Base-by-base conservation (phyloP, 30 jellyfish, hydroid and myxozoan genomes). In the Calvadosia cruxmelitensis region DNA sequence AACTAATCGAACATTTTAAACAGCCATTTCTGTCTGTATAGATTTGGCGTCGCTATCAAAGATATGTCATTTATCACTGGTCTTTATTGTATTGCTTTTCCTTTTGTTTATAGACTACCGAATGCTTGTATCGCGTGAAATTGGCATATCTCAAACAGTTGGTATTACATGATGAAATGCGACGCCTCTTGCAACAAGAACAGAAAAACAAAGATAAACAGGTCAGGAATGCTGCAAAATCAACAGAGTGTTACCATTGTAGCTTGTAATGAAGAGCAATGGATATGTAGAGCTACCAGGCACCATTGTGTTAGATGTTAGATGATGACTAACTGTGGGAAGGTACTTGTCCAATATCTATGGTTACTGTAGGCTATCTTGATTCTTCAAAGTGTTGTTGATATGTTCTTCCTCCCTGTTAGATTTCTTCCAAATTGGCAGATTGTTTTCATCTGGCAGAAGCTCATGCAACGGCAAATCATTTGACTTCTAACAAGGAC, bases 151-250 rank as follows among this genome's bases (percentile, higher is more conserved):
- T 71, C 49, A 84, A 79, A 67, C 33, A 71, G 20, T 31, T 29
- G 49, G 31, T 66, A 51, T 32, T 79, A 3, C 34, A 72, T 26
- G 71, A 61, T 50, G 84, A 79, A 66, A 68, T 79, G 20, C 66
- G 72, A 50, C 75, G 72, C 29, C 42, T 79, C 7, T 34, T 79
- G 27, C 34, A 66, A 29, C 74, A 79, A 50, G 30, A 64, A n/a
- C 32, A 52, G n/a, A n/a, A n/a, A n/a, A n/a, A n/a, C n/a, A n/a
- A n/a, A n/a, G n/a, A n/a, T n/a, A n/a, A n/a, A n/a, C n/a, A n/a
- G n/a, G n/a, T n/a, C n/a, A 25, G 31, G 26, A 5, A 25, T 1
- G 75, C 31, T 3, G 75, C 15, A 0, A 66, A 24, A 52, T 52
- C 31, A 52, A 2, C 31, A 10, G 66, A 52, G 27, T 1, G 66